Percentiles rank a stretch among this genome's conserved stretches.
Conservation (phyloP, 2,888 invertebrate genomes). For the Cynaeus angustus region DNA sequence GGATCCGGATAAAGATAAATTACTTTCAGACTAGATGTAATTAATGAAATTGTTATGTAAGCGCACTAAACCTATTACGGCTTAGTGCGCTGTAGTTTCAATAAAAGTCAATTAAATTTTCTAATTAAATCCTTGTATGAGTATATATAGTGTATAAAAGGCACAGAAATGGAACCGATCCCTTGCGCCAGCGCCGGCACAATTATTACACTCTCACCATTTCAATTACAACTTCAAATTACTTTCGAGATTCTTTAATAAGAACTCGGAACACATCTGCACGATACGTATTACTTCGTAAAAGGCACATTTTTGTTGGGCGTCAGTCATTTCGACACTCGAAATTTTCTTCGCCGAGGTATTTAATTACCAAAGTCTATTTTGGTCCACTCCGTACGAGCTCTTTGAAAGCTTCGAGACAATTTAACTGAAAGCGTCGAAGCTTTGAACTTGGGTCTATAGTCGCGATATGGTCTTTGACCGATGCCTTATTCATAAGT, state of each 20-base stretch:
- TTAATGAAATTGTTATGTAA: slow-evolving; percentile 68
- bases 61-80: slow-evolving; percentile 66
- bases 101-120: slow-evolving; percentile 71
- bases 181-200: slow-evolving; percentile 59
- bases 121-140: slow-evolving; percentile 70
- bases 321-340: slow-evolving; percentile 13
- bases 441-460: slow-evolving; percentile 29
- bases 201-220: slow-evolving; percentile 72
- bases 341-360: background rate
- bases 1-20: slow-evolving; percentile 63
- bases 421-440: slow-evolving; percentile 40
- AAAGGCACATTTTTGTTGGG: slow-evolving; percentile 35
- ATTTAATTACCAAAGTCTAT: slow-evolving; percentile 1
- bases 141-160: slow-evolving; percentile 61
- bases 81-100: slow-evolving; percentile 67
- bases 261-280: slow-evolving; percentile 66
- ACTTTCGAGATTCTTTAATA: slow-evolving; percentile 72
- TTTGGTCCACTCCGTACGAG: slow-evolving; percentile 3
- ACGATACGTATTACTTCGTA: slow-evolving; percentile 53
- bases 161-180: slow-evolving; percentile 68
- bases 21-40: slow-evolving; percentile 65
- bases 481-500: slow-evolving; percentile 51
- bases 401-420: slow-evolving; percentile 19
- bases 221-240: slow-evolving; percentile 73
- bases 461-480: slow-evolving; percentile 45